phyloP scores from a whole-genome alignment of 1,140 invertebrate genomes.

The Magallana gigas region DNA sequence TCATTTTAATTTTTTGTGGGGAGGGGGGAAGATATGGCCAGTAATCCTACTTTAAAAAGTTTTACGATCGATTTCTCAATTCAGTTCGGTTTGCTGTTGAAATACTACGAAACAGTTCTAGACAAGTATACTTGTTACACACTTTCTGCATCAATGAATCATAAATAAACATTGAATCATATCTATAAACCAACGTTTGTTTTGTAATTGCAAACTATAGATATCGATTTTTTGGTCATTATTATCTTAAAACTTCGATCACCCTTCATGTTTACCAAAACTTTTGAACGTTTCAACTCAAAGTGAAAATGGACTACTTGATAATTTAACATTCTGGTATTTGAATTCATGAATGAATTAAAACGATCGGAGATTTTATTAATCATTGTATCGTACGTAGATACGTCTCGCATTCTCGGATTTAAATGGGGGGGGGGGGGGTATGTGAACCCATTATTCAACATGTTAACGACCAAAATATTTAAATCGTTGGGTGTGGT shows the following conservation, averaged over 20 bases:
- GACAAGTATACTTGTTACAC: background rate
- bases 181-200: background rate
- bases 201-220: background rate
- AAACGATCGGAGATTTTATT: background rate
- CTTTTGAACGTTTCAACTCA: too few relatives aligned
- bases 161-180: slow-evolving; percentile 20
- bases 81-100: too few relatives aligned
- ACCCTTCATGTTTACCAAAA: too few relatives aligned
- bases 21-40: too few relatives aligned
- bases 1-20: too few relatives aligned
- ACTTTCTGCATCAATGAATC: background rate
- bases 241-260: too few relatives aligned
- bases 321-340: background rate
- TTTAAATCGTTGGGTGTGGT: slow-evolving; percentile 29
- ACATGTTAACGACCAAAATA: background rate
- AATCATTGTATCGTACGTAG: background rate
- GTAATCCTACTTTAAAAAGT: too few relatives aligned
- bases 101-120: background rate
- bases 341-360: slow-evolving; percentile 26
- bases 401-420: background rate
- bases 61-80: too few relatives aligned
- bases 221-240: background rate
- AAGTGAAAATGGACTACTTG: too few relatives aligned
- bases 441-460: background rate
- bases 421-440: too few relatives aligned